Evolutionary conservation across 2,113 vertebrate species (phyloP), one percentile per base, ranked within the genome.

Genomic region (Pluvialis apricaria): DNA sequence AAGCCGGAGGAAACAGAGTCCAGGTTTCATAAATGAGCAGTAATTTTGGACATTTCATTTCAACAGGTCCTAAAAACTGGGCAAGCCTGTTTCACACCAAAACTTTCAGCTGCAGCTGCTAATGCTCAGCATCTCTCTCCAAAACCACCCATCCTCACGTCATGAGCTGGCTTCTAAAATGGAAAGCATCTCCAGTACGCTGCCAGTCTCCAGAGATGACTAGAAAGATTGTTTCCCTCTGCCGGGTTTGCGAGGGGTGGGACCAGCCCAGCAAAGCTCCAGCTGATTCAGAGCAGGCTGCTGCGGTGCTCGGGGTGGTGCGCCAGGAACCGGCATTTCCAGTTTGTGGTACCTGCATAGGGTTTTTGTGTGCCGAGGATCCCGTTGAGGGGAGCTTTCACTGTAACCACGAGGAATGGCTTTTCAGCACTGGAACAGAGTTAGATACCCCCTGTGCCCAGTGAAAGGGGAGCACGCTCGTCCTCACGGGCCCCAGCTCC

Each of bases 261-360:
- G 86, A 29, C 88, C 69, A 78, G 89, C 89, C 83, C 88, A 64
- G 91, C 90, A 40, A 80, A 75, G 36, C 91, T 73, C 60, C 94
- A 49, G 79, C 94, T 95, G 95, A 95, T 78, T 89, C 89, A 94
- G 32, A 77, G 93, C 92, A 11, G 57, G 72, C 76, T n/a, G 49
- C 61, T 24, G 47, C 25, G 13, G 58, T 49, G 13, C 70, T 55
- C 19, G 32, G 82, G 81, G 45, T 29, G 90, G 64, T 62, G 64
- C 3, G 5, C 73, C 88, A 58, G 92, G 83, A 97, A 97, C 97
- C 94, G 87, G 97, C 95, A 54, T 96, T 97, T 97, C 97, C 96
- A 96, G 97, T 97, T 86, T 42, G 73, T 4, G 57, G 86, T 38
- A 44, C 92, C 84, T 60, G 84, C 40, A 60, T 8, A 55, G 47